Evolutionary conservation across 2,888 invertebrate species (phyloP).

Genomic region (Bellardia bayeri): DNA sequence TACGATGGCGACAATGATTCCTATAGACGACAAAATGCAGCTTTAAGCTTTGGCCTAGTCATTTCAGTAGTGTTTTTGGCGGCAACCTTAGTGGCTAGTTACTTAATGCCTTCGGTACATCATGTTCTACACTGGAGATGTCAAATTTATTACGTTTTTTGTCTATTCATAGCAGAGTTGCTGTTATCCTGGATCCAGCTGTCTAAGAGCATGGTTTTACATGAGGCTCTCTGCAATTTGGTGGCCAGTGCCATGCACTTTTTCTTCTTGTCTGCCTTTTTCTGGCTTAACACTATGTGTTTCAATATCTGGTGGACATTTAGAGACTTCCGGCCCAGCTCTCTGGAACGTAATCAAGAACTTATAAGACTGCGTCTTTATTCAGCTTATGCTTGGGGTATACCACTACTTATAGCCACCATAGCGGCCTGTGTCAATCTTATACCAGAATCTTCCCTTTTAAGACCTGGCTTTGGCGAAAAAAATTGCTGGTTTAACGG

Average conservation of each 20-base stretch:
- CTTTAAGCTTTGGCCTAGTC: conserved; percentile 91
- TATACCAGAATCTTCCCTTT: conserved; percentile 86
- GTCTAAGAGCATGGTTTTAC: conserved; percentile 86
- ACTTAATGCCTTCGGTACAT: conserved; percentile 91
- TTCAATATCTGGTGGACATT: conserved; percentile 97
- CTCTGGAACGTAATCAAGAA: conserved; percentile 93
- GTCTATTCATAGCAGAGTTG: conserved; percentile 92
- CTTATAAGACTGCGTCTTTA: conserved; percentile 91
- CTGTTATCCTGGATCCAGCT: conserved; percentile 92
- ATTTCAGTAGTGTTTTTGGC: conserved; percentile 92
- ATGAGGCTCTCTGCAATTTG: conserved; percentile 86
- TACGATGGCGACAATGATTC: conserved; percentile 73
- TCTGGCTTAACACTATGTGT: conserved; percentile 97
- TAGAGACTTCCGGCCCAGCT: conserved; percentile 93
- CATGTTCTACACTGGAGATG: conserved; percentile 95
- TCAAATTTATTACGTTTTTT: conserved; percentile 94
- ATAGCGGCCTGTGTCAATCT: conserved; percentile 90
- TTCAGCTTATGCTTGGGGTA: conserved; percentile 94
- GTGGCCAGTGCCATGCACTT: conserved; percentile 93
- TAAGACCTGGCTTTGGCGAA: conserved; percentile 91
- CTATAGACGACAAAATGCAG: conserved; percentile 86
- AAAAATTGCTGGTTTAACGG: conserved; percentile 92
- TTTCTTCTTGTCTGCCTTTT: conserved; percentile 94
- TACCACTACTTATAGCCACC: conserved; percentile 90
- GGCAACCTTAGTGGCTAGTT: conserved; percentile 91